Evolutionary conservation across 1,140 invertebrate genomes (phyloP).

Genomic region (Drosophila saltans): DNA sequence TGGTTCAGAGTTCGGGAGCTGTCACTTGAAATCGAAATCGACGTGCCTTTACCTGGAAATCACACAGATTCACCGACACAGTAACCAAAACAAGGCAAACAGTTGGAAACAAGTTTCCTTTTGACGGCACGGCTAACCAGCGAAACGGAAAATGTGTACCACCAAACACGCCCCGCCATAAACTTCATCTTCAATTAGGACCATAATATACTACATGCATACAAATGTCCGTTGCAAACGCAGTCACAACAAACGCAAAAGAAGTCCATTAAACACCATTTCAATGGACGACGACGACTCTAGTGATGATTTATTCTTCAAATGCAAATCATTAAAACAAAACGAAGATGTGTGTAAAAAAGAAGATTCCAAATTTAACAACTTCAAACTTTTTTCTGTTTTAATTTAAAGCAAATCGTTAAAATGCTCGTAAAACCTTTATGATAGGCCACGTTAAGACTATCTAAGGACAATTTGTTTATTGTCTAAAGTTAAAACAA

Average conservation of each 20-base stretch:
- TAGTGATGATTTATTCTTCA: no score
- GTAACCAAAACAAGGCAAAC: conserved; percentile 30
- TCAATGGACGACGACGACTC: conserved; percentile 42
- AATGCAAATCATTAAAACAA: conserved; percentile 43
- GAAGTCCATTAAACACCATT: conserved; percentile 59
- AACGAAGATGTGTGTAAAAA: not conserved
- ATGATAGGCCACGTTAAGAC: not conserved
- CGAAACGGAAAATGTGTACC: conserved; percentile 41
- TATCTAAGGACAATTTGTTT: not conserved
- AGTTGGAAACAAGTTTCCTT: conserved; percentile 44
- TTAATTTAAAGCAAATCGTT: conserved; percentile 36
- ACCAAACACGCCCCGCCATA: conserved; percentile 21
- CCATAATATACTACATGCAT: conserved; percentile 36
- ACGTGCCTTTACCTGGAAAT: conserved; percentile 12
- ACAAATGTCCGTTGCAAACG: not conserved
- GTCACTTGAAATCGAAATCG: conserved; percentile 7
- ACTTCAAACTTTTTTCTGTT: conserved; percentile 30
- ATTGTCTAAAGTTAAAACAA: not conserved
- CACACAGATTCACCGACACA: conserved; percentile 22
- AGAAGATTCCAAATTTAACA: conserved; percentile 27
- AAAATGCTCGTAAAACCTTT: conserved; percentile 63
- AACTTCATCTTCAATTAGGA: conserved; percentile 42
- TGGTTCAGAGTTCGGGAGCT: conserved; percentile 35
- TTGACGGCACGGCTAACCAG: not conserved
- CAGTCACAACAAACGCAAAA: conserved; percentile 13